These are phyloP conservation scores for Melipona quadrifasciata DNA, from an alignment of 1,140 invertebrate species.

Conservation along the genomic window DNA sequence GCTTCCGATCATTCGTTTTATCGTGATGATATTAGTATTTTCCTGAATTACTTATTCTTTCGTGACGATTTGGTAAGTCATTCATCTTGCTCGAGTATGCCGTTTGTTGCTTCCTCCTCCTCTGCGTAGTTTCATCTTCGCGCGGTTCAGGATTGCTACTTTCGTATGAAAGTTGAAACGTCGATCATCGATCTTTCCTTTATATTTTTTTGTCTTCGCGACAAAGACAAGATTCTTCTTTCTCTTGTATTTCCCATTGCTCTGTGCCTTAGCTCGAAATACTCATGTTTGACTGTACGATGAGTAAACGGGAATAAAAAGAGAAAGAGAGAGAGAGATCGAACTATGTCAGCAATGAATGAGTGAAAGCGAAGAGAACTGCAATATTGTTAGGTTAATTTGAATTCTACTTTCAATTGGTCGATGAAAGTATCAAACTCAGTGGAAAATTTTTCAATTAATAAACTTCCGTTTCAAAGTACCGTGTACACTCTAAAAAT, in stretches of 20 bases:
- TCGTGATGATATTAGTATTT: neutral
- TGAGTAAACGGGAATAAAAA: too few species aligned
- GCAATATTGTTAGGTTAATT: too few species aligned
- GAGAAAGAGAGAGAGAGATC: neutral
- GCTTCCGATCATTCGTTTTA: too few species aligned
- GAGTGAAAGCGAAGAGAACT: too few species aligned
- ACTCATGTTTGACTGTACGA: neutral
- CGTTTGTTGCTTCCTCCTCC: too few species aligned
- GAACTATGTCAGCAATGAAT: neutral
- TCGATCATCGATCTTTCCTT: neutral
- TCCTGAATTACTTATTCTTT: too few species aligned
- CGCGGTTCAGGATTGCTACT: neutral
- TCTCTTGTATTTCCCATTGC: too few species aligned
- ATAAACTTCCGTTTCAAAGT: neutral
- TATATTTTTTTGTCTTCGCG: neutral
- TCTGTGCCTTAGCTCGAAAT: neutral
- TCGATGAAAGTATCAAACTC: neutral
- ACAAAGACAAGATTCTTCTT: too few species aligned
- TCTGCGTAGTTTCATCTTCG: too few species aligned
- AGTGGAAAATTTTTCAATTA: neutral
- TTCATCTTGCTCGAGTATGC: too few species aligned
- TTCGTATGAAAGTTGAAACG: neutral
- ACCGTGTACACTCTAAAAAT: neutral
- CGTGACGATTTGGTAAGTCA: too few species aligned
- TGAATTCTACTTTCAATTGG: too few species aligned